Base-by-base conservation (phyloP, 1,140 invertebrate genomes). In the Drosophila insularis region DNA sequence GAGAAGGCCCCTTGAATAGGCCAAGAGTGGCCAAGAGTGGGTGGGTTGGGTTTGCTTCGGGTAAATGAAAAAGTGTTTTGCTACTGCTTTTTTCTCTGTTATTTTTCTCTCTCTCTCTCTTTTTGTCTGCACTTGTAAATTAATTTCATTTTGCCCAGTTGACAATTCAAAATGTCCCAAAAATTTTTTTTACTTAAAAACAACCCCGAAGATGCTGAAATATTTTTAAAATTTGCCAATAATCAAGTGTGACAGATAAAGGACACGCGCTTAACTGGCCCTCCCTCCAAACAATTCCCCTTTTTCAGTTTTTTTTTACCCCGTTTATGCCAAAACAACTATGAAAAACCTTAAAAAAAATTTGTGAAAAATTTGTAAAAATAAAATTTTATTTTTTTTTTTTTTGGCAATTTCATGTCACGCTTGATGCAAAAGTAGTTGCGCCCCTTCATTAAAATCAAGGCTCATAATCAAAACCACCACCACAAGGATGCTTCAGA, bases 201-300 rank as follows among this genome's bases (percentile, higher is more conserved):
- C 43, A 10, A 50, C 43, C 43, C 43, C 43, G 19, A 50, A 17
- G 6, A 46, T 8, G 1, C 2, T 6, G n/a, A 43, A 27, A 62
- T 17, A 63, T 13, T 8, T 39, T 59, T 21, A 46, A 56, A 46
- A 21, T 46, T 14, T 19, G 14, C 37, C 39, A 46, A 77, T 87
- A 77, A 87, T 87, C 80, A 89, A 87, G 84, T 87, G 82, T 82
- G 82, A 82, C 84, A 87, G 72, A 89, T 87, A 70, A 80, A 68
- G 55, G 68, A 82, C 72, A 87, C 53, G 84, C 66, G 55, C 65
- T 70, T 6, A 10, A 32, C 46, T 54, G 37, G 32, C 32, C 54
- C 66, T 46, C 66, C 73, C 54, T 21, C 58, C 63, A 27, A 27
- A 27, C 27, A 27, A 27, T 27, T 6, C 27, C 10, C 61, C 8